Conservation (phyloP, 2,888 invertebrate genomes). For the Diaprepes abbreviatus region DNA sequence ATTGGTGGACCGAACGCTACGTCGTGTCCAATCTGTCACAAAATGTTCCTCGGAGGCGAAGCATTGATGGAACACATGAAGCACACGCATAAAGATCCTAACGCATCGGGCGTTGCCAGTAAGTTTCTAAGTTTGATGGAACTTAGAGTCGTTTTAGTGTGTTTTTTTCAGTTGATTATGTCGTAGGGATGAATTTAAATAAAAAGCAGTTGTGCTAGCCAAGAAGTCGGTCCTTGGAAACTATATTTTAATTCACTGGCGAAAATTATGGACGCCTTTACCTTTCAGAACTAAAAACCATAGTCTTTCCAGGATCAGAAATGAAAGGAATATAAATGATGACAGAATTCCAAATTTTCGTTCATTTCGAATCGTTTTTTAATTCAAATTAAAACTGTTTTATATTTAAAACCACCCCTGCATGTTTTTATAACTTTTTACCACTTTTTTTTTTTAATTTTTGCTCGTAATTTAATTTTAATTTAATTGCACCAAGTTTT, state of each 20-base stretch:
- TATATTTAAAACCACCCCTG: not conserved
- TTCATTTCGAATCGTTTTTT: too few relatives aligned
- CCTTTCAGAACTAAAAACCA: too few relatives aligned
- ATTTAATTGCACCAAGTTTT: not conserved
- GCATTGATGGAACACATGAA: conserved; percentile 97
- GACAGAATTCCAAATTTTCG: too few relatives aligned
- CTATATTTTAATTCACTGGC: too few relatives aligned
- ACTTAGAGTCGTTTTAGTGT: not conserved
- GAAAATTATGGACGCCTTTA: too few relatives aligned
- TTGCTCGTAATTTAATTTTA: too few relatives aligned
- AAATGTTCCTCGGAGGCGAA: conserved; percentile 93
- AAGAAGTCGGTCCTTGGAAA: too few relatives aligned
- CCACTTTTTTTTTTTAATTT: not conserved
- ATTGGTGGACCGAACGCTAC: conserved; percentile 93
- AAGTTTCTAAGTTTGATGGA: conserved; percentile 70
- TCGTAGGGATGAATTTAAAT: too few relatives aligned
- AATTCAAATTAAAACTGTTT: not conserved
- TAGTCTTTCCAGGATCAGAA: too few relatives aligned
- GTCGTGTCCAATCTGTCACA: conserved; percentile 94
- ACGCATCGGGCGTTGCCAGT: conserved; percentile 90
- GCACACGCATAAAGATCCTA: conserved; percentile 93
- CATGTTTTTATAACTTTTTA: not conserved
- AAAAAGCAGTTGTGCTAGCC: too few relatives aligned
- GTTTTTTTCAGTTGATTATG: not conserved
- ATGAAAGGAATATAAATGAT: too few relatives aligned